Conservation (phyloP, 2,113 vertebrate genomes). For the Psophia crepitans region DNA sequence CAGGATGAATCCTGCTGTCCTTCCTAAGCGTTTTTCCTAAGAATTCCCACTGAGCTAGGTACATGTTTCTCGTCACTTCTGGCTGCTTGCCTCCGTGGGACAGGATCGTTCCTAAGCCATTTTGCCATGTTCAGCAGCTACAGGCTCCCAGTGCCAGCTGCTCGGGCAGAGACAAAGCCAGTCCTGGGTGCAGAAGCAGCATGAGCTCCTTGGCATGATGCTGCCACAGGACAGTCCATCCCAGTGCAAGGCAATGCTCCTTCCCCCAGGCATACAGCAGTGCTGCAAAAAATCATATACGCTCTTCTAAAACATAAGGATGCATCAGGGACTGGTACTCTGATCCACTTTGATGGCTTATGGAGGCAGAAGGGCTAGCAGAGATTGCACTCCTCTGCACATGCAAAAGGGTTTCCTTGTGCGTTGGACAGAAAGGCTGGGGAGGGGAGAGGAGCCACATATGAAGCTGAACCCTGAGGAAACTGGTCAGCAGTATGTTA, state of each 20-base stretch:
- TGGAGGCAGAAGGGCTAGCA: not conserved
- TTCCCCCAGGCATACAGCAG: not conserved
- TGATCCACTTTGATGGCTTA: not conserved
- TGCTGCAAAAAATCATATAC: not conserved
- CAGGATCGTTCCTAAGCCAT: not conserved
- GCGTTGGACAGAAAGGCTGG: not conserved
- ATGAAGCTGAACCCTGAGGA: not conserved
- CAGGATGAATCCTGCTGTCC: not conserved
- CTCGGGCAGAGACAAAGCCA: not conserved
- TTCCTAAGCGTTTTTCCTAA: not conserved
- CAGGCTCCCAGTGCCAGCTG: not conserved
- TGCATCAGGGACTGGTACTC: accelerated
- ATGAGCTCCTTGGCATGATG: not conserved
- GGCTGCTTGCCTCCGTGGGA: not conserved
- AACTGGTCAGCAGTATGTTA: not conserved
- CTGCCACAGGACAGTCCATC: not conserved
- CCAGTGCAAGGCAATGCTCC: not conserved
- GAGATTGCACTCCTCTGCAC: accelerated
- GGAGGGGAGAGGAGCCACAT: not conserved
- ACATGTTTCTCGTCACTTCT: not conserved
- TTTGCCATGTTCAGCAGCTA: not conserved
- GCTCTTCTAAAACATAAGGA: not conserved
- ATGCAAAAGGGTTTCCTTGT: not conserved
- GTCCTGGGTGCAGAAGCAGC: not conserved
- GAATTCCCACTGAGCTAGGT: not conserved